These are phyloP conservation scores for Darevskia mixta DNA, from an alignment of 2,797 vertebrate species.

Conservation along the genomic window DNA sequence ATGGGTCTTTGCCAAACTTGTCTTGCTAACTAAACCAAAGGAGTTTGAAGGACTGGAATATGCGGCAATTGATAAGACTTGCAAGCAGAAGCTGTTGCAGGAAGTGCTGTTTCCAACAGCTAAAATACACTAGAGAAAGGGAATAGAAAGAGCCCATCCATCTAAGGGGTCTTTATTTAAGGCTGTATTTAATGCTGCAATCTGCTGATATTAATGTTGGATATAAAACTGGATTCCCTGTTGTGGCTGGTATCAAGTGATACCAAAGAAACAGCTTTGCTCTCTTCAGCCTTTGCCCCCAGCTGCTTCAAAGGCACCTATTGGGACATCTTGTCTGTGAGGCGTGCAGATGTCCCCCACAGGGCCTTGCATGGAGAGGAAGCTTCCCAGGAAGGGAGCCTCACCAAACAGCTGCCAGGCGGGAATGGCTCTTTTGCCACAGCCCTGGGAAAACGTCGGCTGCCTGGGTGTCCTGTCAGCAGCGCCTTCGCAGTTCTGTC, in stretches of 20 bases:
- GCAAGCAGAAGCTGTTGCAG: background rate
- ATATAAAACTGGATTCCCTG: background rate
- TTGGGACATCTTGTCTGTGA: background rate
- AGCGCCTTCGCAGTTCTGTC: background rate
- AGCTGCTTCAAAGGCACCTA: background rate
- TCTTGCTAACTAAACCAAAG: background rate
- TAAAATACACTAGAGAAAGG: background rate
- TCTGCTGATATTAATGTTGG: background rate
- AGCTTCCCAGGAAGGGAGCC: background rate
- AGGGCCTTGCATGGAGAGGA: background rate
- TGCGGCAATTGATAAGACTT: background rate
- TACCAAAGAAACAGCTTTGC: background rate
- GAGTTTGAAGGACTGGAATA: background rate
- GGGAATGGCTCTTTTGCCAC: background rate
- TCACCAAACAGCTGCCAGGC: conserved; percentile 16
- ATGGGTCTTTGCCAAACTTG: background rate
- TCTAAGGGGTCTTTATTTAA: background rate
- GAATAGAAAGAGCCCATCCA: background rate
- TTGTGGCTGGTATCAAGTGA: background rate
- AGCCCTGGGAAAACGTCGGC: conserved; percentile 28
- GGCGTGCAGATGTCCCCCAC: conserved; percentile 3
- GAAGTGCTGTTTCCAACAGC: background rate
- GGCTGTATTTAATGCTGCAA: too few relatives aligned
- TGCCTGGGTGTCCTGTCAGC: background rate
- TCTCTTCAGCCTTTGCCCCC: background rate